Base-by-base conservation (phyloP, 2,113 vertebrate genomes). In the Forbesichthys agassizii region DNA sequence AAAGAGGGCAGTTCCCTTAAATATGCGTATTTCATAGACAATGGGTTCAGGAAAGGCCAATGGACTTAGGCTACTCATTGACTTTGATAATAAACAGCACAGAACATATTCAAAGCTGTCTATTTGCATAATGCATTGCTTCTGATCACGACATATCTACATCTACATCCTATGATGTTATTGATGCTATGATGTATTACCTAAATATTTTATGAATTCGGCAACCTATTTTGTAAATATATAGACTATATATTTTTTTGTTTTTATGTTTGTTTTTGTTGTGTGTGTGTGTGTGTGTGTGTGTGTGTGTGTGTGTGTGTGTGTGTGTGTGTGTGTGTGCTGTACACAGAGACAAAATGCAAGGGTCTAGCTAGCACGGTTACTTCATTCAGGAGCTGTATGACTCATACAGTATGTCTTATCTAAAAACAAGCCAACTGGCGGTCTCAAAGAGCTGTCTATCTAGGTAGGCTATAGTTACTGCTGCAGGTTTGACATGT, bases 331-430 rank as follows among this genome's bases (percentile, higher is more conserved):
- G 73, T 72, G 76, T 64, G 62, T 27, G 27, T 27, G 27, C 27
- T 27, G 27, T 27, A 27, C 78, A 72, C 64, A 69, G 69, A 61
- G 66, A 59, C 64, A 64, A 73, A 10, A 59, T 73, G 63, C 56
- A 71, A 65, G 49, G 48, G 64, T 74, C 71, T 65, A 51, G n/a
- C 71, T 65, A 51, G n/a, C 69, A 68, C 63, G 66, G 82, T 61
- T 74, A 82, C 73, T 80, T 82, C 79, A 68, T 79, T 85, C 87
- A 79, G 79, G 66, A 74, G 82, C 84, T 87, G 84, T 82, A 89
- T 91, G 90, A 91, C 84, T 91, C 90, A 91, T 89, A 83, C 83
- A 81, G 84, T 27, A 27, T 27, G 27, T 86, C 82, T 87, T 88
- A 86, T 84, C 83, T 86, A 77, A 84, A 86, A 83, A 86, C 75